Evolutionary conservation across 2,888 invertebrate genomes (phyloP), one percentile per base, ranked within the genome.

Genomic region (Psococerastis gibbosa): DNA sequence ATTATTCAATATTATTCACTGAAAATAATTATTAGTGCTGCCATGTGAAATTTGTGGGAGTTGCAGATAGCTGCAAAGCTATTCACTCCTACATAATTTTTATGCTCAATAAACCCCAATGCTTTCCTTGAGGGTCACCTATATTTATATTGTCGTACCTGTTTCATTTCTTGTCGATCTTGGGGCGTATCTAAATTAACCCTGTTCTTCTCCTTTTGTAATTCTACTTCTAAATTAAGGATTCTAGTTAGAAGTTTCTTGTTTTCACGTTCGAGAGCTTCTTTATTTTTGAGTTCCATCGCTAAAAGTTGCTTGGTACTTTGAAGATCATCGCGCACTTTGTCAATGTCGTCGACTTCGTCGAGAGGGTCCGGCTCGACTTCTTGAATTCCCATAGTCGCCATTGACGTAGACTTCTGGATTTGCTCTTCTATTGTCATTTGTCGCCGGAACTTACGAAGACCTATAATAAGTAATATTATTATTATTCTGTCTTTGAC

Each of bases 271-370:
- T 80, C 81, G 55, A 84, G 72, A 1, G 79, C 80, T 60, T 85
- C 85, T 56, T 85, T 87, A 56, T 84, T 84, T 55, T 81, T 70
- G 52, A 88, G 64, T 63, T 89, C 89, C 46, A 85, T 68, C 11
- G 87, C 87, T 48, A 89, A 64, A 69, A 89, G 75, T 64, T 89
- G 88, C 61, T 89, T 89, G 5, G 87, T 87, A 46, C 87, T 87
- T 57, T 89, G 88, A 32, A 89, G 70, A 59, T 89, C 89, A 57
- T 89, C 89, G 52, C 88, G 71, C 15, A 54, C 78, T 57, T 80
- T 83, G 55, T 89, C 89, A 52, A 89, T 88, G 55, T 89, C 89
- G 53, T 89, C 88, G 69, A 87, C 73, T 56, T 88, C 88, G 57
- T 88, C 87, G n/a, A 38, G 18, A 9, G 38, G 38, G 20, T 38